phyloP scores from a whole-genome alignment of 1,140 invertebrate species.

The Augochlora pura region DNA sequence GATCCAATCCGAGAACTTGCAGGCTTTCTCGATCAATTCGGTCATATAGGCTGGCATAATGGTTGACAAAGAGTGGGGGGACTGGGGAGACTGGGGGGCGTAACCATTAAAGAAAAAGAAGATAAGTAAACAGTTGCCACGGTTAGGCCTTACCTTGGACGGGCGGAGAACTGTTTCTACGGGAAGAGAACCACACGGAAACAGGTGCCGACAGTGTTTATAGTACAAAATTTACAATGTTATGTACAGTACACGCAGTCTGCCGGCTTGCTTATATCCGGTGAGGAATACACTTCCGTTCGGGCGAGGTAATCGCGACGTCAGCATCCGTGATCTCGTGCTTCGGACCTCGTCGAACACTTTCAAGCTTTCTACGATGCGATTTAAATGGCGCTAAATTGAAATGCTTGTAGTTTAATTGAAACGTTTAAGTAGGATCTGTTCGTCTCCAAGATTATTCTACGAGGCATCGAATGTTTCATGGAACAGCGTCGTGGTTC shows the following conservation, averaged over 20 bases:
- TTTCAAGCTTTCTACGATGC: too few relatives aligned
- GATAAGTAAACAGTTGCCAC: constrained; percentile 35
- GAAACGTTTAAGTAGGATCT: too few relatives aligned
- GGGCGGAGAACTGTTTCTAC: constrained; percentile 53
- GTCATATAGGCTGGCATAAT: too few relatives aligned
- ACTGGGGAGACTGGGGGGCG: not conserved
- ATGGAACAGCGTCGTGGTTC: too few relatives aligned
- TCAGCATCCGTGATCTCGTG: not conserved
- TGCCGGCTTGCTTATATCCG: not conserved
- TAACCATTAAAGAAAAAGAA: constrained; percentile 5
- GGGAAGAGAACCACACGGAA: constrained; percentile 40
- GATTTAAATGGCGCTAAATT: too few relatives aligned
- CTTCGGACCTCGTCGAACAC: too few relatives aligned
- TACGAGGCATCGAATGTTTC: too few relatives aligned
- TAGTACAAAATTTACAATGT: constrained; percentile 51
- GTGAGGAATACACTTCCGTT: not conserved
- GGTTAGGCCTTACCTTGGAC: constrained; percentile 52
- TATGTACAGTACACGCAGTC: constrained; percentile 32
- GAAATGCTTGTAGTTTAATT: too few relatives aligned
- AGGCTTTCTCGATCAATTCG: constrained; percentile 7
- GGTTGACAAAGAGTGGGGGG: not conserved
- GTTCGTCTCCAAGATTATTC: too few relatives aligned
- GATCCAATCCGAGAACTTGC: constrained; percentile 20
- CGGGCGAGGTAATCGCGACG: not conserved
- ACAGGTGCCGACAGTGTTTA: constrained; percentile 44